Evolutionary conservation across 1,140 invertebrate genomes (phyloP), one percentile per base, ranked within the genome.

Genomic region (Littorina saxatilis): DNA sequence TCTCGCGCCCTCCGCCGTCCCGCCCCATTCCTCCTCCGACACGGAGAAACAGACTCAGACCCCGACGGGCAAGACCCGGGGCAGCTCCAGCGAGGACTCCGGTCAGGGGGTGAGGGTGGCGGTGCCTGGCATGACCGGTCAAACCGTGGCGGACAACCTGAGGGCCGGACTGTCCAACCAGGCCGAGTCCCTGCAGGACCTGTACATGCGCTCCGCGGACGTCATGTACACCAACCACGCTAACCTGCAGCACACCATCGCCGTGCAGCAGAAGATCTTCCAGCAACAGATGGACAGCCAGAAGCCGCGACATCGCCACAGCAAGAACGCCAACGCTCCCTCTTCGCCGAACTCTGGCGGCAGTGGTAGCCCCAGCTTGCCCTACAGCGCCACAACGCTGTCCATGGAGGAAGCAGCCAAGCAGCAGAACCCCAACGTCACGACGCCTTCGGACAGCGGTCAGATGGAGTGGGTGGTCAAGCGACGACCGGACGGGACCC

Each of bases 401-500:
- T 77, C 79, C 23, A 75, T 66, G 35, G 82, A 80, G 32, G 80
- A 86, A 39, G 79, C 50, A 39, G 79, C 50, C n/a, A 80, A 81
- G 55, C 63, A 80, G 11, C 72, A 73, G 61, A 82, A 80, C 72
- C 84, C 83, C 40, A 84, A 84, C 35, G 80, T 83, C 23, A 84
- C 79, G 23, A 85, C 87, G 17, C 87, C 86, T 32, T 87, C 88
- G 35, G 88, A 89, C 50, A 88, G 86, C 80, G 84, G 86, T 61
- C 86, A 91, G 80, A 96, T 96, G 95, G 95, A 96, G 82, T 96
- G 95, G 95, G 96, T 96, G 88, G 96, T 97, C 0, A 97, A 96
- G 87, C 93, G 95, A 40, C 92, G 96, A 73, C 94, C 96, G 2
- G 96, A 97, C 88, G 96, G 96, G 5, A 95, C 95, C 0, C 93